phyloP scores from a whole-genome alignment of 1,140 invertebrate genomes.

The Zaprionus gabonicus region DNA sequence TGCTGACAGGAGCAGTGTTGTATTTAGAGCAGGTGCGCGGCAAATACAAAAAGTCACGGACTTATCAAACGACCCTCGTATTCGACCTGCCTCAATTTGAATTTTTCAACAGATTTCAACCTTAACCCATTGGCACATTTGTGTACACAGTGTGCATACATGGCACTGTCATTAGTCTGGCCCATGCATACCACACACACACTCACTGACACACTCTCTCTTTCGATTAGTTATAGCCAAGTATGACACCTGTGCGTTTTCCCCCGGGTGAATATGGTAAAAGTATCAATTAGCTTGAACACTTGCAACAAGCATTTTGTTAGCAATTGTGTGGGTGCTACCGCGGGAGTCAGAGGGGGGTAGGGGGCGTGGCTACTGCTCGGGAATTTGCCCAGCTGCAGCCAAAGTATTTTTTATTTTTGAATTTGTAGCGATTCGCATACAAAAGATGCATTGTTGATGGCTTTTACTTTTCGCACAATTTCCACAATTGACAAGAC shows the following conservation, averaged over 20 bases:
- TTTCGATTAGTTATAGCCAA: constrained; percentile 55
- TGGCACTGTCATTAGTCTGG: constrained; percentile 15
- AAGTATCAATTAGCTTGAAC: constrained; percentile 74
- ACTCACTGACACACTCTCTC: constrained; percentile 54
- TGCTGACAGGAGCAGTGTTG: too few relatives aligned
- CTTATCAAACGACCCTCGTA: too few relatives aligned
- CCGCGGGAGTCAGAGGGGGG: background rate
- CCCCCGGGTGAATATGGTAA: constrained; percentile 59
- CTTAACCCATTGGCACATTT: constrained; percentile 78
- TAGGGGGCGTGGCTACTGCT: background rate
- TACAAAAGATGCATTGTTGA: constrained; percentile 43
- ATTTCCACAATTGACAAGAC: constrained; percentile 39
- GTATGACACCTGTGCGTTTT: constrained; percentile 51
- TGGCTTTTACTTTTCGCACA: constrained; percentile 58
- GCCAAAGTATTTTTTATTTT: constrained; percentile 56
- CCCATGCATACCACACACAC: background rate
- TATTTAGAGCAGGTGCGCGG: too few relatives aligned
- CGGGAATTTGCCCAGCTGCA: constrained; percentile 16
- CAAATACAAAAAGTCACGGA: too few relatives aligned
- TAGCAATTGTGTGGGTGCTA: background rate
- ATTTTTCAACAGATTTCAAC: constrained; percentile 66
- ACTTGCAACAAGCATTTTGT: constrained; percentile 12
- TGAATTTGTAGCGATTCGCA: constrained; percentile 48
- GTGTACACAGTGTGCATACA: background rate
- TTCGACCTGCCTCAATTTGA: constrained; percentile 51